Evolutionary conservation across 2,797 vertebrate species (phyloP).

Genomic region (Sebastolobus altivelis): DNA sequence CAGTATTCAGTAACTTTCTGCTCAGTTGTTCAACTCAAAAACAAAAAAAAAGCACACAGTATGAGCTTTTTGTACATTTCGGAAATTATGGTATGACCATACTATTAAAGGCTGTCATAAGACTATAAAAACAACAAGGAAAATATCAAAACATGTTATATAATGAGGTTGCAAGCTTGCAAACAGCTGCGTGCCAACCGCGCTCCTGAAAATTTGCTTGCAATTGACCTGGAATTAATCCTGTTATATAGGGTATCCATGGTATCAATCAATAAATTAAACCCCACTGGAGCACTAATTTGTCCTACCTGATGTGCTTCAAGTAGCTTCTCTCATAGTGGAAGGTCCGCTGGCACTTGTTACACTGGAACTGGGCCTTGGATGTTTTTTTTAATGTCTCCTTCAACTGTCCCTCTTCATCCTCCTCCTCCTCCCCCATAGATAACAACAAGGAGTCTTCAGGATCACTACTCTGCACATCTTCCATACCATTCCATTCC

Average conservation of each 20-base stretch:
- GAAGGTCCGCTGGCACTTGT: conserved; percentile 91
- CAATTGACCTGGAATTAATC: neutral
- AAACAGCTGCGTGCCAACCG: neutral
- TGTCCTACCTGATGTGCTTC: conserved; percentile 89
- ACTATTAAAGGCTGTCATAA: neutral
- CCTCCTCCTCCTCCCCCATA: conserved; percentile 39
- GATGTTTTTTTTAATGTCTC: conserved; percentile 54
- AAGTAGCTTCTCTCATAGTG: conserved; percentile 96
- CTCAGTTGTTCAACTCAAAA: neutral
- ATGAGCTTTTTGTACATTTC: neutral
- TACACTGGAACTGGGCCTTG: conserved; percentile 88
- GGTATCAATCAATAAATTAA: neutral
- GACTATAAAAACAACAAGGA: neutral
- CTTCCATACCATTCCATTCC: conserved; percentile 40
- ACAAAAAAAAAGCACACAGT: neutral
- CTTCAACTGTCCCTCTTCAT: conserved; percentile 25
- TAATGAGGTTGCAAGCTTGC: neutral
- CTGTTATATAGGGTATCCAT: neutral
- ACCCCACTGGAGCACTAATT: neutral
- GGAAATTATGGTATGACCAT: neutral
- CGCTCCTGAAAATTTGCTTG: neutral
- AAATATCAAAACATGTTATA: neutral
- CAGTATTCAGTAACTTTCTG: neutral
- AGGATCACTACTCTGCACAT: conserved; percentile 25
- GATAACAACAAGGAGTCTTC: conserved; percentile 43